Evolutionary conservation across 2,888 invertebrate genomes (phyloP), one percentile per base, ranked within the genome.

Genomic region (Platerodrilus igneus): DNA sequence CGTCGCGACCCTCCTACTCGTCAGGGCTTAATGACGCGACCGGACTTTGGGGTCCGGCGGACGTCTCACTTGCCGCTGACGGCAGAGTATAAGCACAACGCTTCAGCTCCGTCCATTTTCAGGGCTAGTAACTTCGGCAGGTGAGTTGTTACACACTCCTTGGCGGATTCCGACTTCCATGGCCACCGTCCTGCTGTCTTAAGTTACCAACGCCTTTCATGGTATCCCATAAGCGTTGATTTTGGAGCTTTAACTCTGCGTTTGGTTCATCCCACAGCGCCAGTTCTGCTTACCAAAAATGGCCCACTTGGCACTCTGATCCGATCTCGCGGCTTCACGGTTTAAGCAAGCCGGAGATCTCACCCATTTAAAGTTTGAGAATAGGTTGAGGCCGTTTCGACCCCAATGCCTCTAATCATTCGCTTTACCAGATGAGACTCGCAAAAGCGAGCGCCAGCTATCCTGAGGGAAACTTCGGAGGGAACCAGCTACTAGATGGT

Each of bases 231-330:
- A 29, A 37, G 29, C 30, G 37, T 30, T 30, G 23, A 37, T 30
- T 37, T 37, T 13, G 37, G 37, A 22, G 37, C 29, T 29, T 29
- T 29, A 79, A 75, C 78, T 74, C 73, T 67, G 69, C 77, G 77
- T 79, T 79, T 74, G 78, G 77, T 82, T 81, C 79, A 82, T 79
- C 79, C 79, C 79, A 75, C 79, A 82, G 75, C 80, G 77, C 81
- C 80, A 82, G 81, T 83, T 81, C 80, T 81, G 79, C 79, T 81
- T 80, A 79, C 79, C 78, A 79, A 79, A 79, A 78, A 66, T 77
- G 78, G 78, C 78, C 78, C 79, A 79, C 78, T 79, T 71, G 76
- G 74, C 73, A 74, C 73, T 72, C 70, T 70, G 68, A 71, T 73
- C 69, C 66, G 63, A 56, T 35, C 45, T 37, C 47, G 30, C 41